Evolutionary conservation across 2,113 vertebrate species (phyloP), one percentile per base, ranked within the genome.

Genomic region (Sciurus niger): DNA sequence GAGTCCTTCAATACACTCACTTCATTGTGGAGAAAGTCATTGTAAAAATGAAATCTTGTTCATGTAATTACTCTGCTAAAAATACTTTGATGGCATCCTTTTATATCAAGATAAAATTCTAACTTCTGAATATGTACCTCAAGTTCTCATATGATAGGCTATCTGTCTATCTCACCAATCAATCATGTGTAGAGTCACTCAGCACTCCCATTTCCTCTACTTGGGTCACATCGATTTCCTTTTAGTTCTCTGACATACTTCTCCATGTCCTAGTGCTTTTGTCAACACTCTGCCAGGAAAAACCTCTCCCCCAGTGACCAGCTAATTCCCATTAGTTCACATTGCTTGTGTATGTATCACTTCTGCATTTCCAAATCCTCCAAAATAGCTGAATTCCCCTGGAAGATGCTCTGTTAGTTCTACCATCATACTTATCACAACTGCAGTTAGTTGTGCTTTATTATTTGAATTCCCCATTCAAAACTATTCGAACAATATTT

Each of bases 391-490:
- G 84, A 24, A 2, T 24, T 16, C 43, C 24, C 9, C 2, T 53
- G 1, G 43, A 48, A 89, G 8, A 37, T 90, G 13, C 37, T 83
- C 28, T 74, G 8, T 48, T 77, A 85, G 37, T n/a, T 16, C 17
- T 18, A 79, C 28, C n/a, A 73, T 5, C 43, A 24, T 25, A n/a
- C 14, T 86, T 77, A 86, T 30, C 76, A 83, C 1, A 82, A 53
- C 28, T 82, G 4, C n/a, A 77, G 13, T 82, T 76, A 78, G n/a
- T 60, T 84, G 4, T 72, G 77, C 6, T 63, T 91, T 85, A 79
- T 60, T 88, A 93, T 89, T 95, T 89, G 80, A 91, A 92, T 34
- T 80, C 46, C 10, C 28, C 43, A 68, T 32, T 78, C 13, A 86
- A 92, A 93, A 58, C 18, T 48, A 63, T 63, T 28, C 65, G 16